Evolutionary conservation across 1,140 invertebrate genomes (phyloP).

Genomic region (Hycleus phaleratus): DNA sequence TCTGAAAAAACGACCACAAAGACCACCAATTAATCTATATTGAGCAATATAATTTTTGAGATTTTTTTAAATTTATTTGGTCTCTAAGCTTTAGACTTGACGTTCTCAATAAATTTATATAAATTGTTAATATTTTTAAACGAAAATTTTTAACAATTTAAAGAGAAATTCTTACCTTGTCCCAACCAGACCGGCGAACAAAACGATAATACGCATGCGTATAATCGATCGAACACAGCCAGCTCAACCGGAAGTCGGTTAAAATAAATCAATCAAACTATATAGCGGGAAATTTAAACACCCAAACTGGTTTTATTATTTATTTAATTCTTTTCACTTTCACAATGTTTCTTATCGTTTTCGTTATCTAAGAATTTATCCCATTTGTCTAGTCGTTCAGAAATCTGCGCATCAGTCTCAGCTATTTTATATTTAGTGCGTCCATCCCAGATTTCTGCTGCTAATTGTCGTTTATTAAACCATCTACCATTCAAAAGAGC

Average conservation of each 20-base stretch:
- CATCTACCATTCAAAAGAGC: constrained; percentile 83
- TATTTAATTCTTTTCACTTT: not conserved
- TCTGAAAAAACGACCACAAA: too few relatives aligned
- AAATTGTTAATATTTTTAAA: too few relatives aligned
- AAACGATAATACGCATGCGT: constrained; percentile 44
- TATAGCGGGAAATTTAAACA: too few relatives aligned
- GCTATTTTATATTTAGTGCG: constrained; percentile 86
- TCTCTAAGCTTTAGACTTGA: too few relatives aligned
- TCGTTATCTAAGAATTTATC: constrained; percentile 70
- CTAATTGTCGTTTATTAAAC: constrained; percentile 79
- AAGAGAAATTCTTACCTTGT: constrained; percentile 29
- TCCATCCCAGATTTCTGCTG: constrained; percentile 90
- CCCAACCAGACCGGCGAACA: constrained; percentile 52
- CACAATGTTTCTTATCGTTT: constrained; percentile 24
- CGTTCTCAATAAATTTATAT: too few relatives aligned
- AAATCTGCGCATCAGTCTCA: constrained; percentile 85
- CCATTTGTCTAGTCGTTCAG: constrained; percentile 79
- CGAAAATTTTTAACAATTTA: constrained; percentile 3
- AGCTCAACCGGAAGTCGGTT: too few relatives aligned
- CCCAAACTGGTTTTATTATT: too few relatives aligned
- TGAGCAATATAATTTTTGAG: too few relatives aligned
- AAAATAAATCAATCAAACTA: too few relatives aligned
- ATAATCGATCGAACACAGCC: constrained; percentile 1
- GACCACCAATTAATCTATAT: too few relatives aligned
- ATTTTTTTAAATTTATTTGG: too few relatives aligned